Evolutionary conservation across 2,888 invertebrate genomes (phyloP).

Genomic region (Siphlonurus alternatus): DNA sequence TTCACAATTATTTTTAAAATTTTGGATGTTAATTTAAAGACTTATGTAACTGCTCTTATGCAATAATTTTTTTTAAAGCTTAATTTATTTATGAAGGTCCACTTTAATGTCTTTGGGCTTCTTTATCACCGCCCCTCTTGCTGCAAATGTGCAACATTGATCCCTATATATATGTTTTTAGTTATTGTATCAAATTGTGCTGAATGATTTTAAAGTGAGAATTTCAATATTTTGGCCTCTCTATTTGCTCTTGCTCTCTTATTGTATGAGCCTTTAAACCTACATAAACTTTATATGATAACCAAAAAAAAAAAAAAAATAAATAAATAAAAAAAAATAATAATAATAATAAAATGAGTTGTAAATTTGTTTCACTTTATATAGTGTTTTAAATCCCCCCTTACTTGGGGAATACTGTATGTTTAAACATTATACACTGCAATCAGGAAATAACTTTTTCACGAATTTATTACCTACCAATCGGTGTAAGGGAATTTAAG

Average conservation of each 20-base stretch:
- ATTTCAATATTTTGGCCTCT: not conserved
- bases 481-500: not conserved
- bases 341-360: too few species aligned
- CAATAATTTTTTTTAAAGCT: too few species aligned
- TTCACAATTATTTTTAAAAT: too few species aligned
- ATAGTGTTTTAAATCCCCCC: not conserved
- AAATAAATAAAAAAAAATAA: too few species aligned
- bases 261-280: not conserved
- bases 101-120: too few species aligned
- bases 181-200: too few species aligned
- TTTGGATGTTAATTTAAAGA: too few species aligned
- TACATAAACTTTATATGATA: not conserved
- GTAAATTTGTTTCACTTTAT: not conserved
- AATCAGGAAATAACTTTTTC: not conserved
- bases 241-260: not conserved
- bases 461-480: not conserved
- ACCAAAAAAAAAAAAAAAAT: too few species aligned
- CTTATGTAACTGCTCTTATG: too few species aligned
- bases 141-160: not conserved
- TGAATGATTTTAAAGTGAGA: not conserved
- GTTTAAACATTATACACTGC: not conserved
- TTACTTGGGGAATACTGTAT: not conserved
- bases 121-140: not conserved
- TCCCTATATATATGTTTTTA: not conserved
- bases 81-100: too few species aligned